Base-by-base conservation (phyloP, 2,888 invertebrate species). In the Spisula subtruncata region DNA sequence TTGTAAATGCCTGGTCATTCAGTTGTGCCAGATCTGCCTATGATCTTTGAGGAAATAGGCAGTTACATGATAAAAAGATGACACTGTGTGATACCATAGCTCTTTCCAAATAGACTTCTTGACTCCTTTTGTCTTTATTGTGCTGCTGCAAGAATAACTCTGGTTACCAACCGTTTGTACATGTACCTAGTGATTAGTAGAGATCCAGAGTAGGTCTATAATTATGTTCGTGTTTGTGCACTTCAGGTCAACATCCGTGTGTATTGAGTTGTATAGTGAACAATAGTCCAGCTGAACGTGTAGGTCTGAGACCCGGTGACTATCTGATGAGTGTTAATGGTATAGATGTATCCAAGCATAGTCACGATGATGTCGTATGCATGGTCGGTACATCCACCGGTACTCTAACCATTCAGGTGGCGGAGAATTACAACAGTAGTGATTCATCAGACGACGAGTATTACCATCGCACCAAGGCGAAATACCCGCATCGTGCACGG, bases 301-400 rank as follows among this genome's bases (percentile, higher is more conserved):
- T 98, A 48, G 99, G 99, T 0, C 97, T 99, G 32, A 97, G 98
- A 46, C 98, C 99, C 56, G 99, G 99, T 0, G 99, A 99, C 96
- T 99, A 98, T 94, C 97, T 99, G 88, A 98, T 99, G 85, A 98
- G 98, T 0, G 99, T 99, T 0, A 99, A 99, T 96, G 98, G 4
- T 29, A 98, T 98, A 86, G 98, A 98, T 96, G 99, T 99, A 16
- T 98, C 98, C n/a, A 98, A 98, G 96, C 98, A 98, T 89, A 98
- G 98, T 0, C 99, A 99, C 96, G 99, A 99, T 96, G 98, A 99
- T 56, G 99, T 99, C 2, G 99, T 99, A 0, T 97, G 98, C 92
- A 97, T 99, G 86, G 99, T 99, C 91, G 99, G 99, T 0, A 98
- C 98, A 87, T 98, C 98, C 18, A 98, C 98, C 35, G 98, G 98